Percentiles rank a stretch among this genome's conserved stretches.
phyloP scores from a whole-genome alignment of 2,888 invertebrate genomes.

The Plutella xylostella region DNA sequence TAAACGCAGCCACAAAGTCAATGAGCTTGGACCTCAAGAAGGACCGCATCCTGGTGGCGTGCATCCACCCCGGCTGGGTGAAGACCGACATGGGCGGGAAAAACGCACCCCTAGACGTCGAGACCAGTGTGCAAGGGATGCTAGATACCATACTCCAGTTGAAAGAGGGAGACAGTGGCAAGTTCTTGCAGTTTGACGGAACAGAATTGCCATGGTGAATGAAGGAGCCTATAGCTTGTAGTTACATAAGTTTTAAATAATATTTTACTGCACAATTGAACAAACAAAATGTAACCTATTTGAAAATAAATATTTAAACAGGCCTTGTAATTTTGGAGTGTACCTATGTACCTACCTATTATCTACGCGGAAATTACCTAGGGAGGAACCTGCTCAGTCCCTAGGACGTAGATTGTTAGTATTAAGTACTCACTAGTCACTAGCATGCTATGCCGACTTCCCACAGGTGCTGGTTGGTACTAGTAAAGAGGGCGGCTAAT shows the following conservation, averaged over 20 bases:
- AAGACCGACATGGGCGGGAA: slow-evolving; percentile 90
- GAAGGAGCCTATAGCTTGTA: no score
- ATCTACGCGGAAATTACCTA: no score
- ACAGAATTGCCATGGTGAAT: slow-evolving; percentile 77
- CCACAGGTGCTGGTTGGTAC: no score
- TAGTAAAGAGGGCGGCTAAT: no score
- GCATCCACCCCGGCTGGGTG: slow-evolving; percentile 93
- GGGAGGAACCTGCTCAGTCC: no score
- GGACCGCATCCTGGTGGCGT: slow-evolving; percentile 79
- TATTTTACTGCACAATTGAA: neutral
- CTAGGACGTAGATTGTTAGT: no score
- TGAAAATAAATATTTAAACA: neutral
- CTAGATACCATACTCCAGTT: slow-evolving; percentile 74
- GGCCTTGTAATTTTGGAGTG: no score
- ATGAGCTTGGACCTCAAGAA: slow-evolving; percentile 84
- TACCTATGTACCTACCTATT: no score
- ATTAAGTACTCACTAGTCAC: no score
- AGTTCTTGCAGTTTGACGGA: slow-evolving; percentile 84
- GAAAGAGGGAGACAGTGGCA: slow-evolving; percentile 76
- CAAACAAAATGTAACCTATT: no score
- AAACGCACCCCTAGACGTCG: slow-evolving; percentile 79
- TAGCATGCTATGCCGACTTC: no score
- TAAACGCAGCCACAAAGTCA: slow-evolving; percentile 89
- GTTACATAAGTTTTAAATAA: neutral
- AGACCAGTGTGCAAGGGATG: slow-evolving; percentile 75